A percentile compares a stretch with the other conserved stretches of the same genome.
Evolutionary conservation across 1,140 invertebrate species (phyloP).

Genomic region (Drosophila erecta): DNA sequence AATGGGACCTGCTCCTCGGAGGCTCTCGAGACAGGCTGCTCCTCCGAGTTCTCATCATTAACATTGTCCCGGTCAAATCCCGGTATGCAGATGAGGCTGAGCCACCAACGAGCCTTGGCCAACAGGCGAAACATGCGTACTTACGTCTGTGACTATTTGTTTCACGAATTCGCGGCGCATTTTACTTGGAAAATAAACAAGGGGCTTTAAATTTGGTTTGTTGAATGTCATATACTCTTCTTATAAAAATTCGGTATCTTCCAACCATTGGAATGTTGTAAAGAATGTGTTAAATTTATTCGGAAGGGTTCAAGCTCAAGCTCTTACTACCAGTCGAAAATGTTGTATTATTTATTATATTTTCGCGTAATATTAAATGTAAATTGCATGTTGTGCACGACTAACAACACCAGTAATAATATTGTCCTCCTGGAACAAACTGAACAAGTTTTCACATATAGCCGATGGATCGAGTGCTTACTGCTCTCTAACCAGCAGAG

Average conservation of each 20-base stretch:
- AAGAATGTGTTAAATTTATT: too few relatives aligned
- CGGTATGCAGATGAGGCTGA: constrained; percentile 68
- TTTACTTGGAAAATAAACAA: constrained; percentile 61
- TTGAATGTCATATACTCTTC: constrained; percentile 22
- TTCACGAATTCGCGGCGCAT: constrained; percentile 77
- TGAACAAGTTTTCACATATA: constrained; percentile 12
- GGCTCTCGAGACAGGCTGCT: constrained; percentile 4
- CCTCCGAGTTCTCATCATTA: constrained; percentile 72
- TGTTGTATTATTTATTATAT: not conserved
- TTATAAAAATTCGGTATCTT: too few relatives aligned
- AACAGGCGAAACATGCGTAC: constrained; percentile 70
- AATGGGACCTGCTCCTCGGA: constrained; percentile 32
- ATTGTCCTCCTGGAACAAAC: not conserved
- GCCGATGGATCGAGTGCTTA: constrained; percentile 13
- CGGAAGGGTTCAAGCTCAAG: too few relatives aligned
- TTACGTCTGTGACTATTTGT: constrained; percentile 73
- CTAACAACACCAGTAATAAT: not conserved
- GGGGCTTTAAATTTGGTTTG: not conserved
- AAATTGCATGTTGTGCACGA: not conserved
- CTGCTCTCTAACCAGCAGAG: constrained; percentile 54
- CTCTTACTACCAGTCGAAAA: too few relatives aligned
- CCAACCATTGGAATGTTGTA: too few relatives aligned
- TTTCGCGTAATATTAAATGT: not conserved
- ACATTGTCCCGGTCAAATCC: constrained; percentile 66
- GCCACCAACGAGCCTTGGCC: constrained; percentile 42